Evolutionary conservation across 2,888 invertebrate species (phyloP).

Genomic region (Cerastoderma edule): DNA sequence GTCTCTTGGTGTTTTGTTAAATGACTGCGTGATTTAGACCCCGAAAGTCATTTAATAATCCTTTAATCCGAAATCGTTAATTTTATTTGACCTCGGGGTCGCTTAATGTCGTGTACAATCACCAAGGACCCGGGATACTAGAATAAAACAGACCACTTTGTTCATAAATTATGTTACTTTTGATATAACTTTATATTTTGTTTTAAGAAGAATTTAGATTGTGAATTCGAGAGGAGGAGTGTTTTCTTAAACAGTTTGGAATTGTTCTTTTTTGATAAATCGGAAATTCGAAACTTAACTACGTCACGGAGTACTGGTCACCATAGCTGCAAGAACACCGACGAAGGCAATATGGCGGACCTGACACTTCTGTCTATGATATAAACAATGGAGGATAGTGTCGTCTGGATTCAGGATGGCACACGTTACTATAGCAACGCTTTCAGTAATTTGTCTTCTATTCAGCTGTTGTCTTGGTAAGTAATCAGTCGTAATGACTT

Average conservation of each 20-base stretch:
- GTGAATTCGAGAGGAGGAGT: too few species aligned
- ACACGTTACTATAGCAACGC: conserved; percentile 5
- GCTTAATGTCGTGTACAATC: not conserved
- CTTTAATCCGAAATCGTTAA: conserved; percentile 34
- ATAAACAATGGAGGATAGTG: conserved; percentile 48
- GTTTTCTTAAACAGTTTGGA: too few species aligned
- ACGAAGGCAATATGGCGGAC: conserved; percentile 43
- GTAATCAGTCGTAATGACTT: not conserved
- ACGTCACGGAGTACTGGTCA: conserved; percentile 31
- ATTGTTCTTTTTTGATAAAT: too few species aligned
- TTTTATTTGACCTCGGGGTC: conserved; percentile 18
- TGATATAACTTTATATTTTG: too few species aligned
- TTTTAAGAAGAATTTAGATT: too few species aligned
- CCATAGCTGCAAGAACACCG: conserved; percentile 53
- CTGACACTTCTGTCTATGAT: not conserved
- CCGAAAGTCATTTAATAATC: conserved; percentile 30
- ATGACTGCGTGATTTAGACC: not conserved
- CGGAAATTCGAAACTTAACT: not conserved
- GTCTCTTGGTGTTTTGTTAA: conserved; percentile 13
- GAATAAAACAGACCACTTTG: too few species aligned
- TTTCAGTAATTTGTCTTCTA: conserved; percentile 21
- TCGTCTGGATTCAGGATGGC: conserved; percentile 37
- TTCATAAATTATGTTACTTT: too few species aligned
- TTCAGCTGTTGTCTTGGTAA: conserved; percentile 37
- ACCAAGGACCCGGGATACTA: too few species aligned